Evolutionary conservation across 2,113 vertebrate genomes (phyloP).

Genomic region (Verasper variegatus): DNA sequence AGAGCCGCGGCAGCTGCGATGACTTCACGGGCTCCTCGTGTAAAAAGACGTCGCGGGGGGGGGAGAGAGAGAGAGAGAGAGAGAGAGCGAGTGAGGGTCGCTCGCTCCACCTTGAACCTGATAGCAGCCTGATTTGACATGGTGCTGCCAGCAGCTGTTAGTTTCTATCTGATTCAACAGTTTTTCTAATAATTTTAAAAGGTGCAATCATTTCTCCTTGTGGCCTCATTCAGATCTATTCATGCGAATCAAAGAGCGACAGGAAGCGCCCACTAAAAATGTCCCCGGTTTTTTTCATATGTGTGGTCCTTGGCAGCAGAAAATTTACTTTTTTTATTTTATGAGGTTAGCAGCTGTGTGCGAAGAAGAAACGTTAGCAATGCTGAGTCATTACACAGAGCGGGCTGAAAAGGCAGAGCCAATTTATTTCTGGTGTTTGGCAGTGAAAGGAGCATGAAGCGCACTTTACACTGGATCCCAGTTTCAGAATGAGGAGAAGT

Average conservation of each 20-base stretch:
- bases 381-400: conserved; percentile 56
- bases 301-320: conserved; percentile 64
- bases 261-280: conserved; percentile 59
- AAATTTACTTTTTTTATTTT: conserved; percentile 42
- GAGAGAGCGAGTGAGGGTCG: neutral
- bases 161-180: conserved; percentile 51
- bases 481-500: conserved; percentile 38
- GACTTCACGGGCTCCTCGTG: conserved; percentile 67
- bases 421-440: conserved; percentile 59
- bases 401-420: no score
- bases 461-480: conserved; percentile 29
- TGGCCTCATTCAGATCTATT: conserved; percentile 52
- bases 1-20: conserved; percentile 71
- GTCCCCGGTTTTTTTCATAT: conserved; percentile 45
- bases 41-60: conserved; percentile 25
- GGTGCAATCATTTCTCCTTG: conserved; percentile 46
- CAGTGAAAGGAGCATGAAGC: conserved; percentile 23
- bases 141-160: conserved; percentile 65
- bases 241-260: conserved; percentile 48
- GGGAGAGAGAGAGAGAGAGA: neutral
- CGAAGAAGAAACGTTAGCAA: conserved; percentile 59
- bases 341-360: conserved; percentile 65
- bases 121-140: conserved; percentile 60
- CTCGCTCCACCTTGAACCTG: conserved; percentile 63
- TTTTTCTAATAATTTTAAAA: conserved; percentile 52